Evolutionary conservation across 2,888 invertebrate species (phyloP), one percentile per base, ranked within the genome.

Genomic region (Griposia aprilina): DNA sequence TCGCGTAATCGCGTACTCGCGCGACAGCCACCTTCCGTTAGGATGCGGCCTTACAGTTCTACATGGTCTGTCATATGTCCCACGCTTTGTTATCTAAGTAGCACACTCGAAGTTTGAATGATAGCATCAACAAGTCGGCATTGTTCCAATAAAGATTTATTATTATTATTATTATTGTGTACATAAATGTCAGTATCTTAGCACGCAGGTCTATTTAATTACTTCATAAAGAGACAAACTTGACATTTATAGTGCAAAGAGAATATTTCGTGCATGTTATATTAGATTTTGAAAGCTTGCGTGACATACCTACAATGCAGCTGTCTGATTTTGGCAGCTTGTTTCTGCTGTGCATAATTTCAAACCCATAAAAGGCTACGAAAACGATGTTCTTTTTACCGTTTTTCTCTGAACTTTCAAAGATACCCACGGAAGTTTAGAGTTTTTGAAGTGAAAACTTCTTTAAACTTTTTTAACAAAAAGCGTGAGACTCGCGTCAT

Each of bases 111-210:
- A 77, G 65, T 72, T 78, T 67, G 74, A 80, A 65, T 68, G 88
- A 88, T 87, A 65, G 45, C 84, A 88, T 89, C 87, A 78, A 76
- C 65, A 55, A 67, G 26, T 55, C 59, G 63, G 45, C 78, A 86
- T 87, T 17, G 5, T 5, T 36, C 5, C 2, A 5, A 2, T 11
- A 48, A 5, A 48, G n/a, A n/a, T n/a, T n/a, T n/a, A n/a, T n/a
- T n/a, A n/a, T n/a, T n/a, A n/a, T n/a, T n/a, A n/a, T n/a, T n/a
- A n/a, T n/a, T n/a, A n/a, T n/a, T 87, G 78, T 87, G 76, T 20
- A 80, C 75, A 80, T 65, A 86, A 88, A 82, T 87, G 85, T 79
- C 88, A 88, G 78, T 80, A 81, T 77, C 76, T 86, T 71, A 59
- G 73, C 60, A 77, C 78, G 76, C 75, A 66, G 67, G 62, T 68